Evolutionary conservation across 2,797 vertebrate genomes (phyloP).

Genomic region (Pelochelys cantorii): DNA sequence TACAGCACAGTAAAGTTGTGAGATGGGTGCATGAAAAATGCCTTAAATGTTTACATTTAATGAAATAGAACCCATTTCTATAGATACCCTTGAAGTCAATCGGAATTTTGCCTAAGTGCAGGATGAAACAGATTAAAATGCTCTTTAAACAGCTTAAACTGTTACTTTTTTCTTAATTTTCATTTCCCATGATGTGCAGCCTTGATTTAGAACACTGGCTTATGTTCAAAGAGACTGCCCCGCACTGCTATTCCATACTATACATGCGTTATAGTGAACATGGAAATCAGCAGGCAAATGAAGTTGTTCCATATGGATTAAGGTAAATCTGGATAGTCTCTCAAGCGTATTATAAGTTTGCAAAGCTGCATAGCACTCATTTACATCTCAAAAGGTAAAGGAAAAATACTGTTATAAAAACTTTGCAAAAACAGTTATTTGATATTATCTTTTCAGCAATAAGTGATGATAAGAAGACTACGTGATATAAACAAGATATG

Average conservation of each 20-base stretch:
- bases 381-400: not conserved
- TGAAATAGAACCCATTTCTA: not conserved
- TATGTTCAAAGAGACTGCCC: not conserved
- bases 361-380: not conserved
- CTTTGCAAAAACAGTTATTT: not conserved
- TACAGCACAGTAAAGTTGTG: not conserved
- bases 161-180: not conserved
- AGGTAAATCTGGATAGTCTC: not conserved
- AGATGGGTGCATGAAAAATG: no score
- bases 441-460: not conserved
- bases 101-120: not conserved
- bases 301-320: not conserved
- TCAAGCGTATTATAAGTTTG: not conserved
- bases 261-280: not conserved
- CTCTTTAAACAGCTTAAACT: not conserved
- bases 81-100: not conserved
- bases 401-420: not conserved
- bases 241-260: not conserved
- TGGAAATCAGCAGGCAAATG: not conserved
- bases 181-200: not conserved
- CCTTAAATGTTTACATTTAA: not conserved
- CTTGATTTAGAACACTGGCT: not conserved
- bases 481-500: not conserved
- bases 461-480: fast-evolving
- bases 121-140: not conserved